These are phyloP conservation scores for Clupea harengus DNA, from an alignment of 2,113 vertebrate genomes.

Conservation along the genomic window DNA sequence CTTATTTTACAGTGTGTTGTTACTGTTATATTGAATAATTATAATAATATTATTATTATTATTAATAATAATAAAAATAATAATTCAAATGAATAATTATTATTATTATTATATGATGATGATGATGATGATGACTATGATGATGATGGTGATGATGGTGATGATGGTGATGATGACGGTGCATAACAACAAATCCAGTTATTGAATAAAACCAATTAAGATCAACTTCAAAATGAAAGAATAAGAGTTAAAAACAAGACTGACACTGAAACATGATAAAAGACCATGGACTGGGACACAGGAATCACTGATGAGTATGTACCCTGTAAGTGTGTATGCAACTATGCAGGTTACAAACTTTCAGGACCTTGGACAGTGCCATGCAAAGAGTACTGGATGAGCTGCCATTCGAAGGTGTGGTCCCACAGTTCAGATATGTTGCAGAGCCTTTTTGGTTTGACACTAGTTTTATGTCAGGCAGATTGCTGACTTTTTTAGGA, in stretches of 20 bases:
- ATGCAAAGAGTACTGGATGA: neutral
- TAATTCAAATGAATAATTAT: neutral
- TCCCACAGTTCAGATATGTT: neutral
- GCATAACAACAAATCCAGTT: neutral
- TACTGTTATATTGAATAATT: too few species aligned
- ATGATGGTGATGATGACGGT: neutral
- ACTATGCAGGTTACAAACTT: too few species aligned
- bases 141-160: neutral
- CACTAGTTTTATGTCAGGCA: neutral
- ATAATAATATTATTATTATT: neutral
- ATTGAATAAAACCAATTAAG: neutral
- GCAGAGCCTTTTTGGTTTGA: too few species aligned
- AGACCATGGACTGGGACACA: too few species aligned
- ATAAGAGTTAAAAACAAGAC: too few species aligned
- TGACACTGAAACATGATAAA: too few species aligned
- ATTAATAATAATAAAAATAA: neutral
- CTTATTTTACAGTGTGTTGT: too few species aligned
- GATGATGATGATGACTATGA: neutral
- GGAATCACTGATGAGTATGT: too few species aligned
- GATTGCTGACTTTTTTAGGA: neutral
- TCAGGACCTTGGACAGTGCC: neutral
- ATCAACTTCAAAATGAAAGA: too few species aligned
- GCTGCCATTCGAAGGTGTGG: too few species aligned
- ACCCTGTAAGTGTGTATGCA: too few species aligned
- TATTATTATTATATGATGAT: neutral